Conservation (phyloP, 2,888 invertebrate species). For the Drosophila ezoana region DNA sequence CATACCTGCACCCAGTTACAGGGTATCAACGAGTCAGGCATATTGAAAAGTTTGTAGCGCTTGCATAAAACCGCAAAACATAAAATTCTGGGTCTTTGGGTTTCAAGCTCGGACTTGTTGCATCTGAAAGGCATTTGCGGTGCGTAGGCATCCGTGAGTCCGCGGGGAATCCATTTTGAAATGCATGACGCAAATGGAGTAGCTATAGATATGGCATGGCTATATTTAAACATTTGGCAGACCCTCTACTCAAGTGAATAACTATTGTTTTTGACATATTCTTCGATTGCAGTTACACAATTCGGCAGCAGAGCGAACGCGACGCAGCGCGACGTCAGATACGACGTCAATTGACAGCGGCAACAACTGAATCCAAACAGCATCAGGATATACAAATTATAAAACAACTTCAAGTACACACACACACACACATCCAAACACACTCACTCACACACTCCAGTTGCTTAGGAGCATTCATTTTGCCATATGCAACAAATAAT, state of each 20-base stretch:
- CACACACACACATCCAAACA: too few species aligned
- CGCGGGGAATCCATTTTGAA: constrained; percentile 20
- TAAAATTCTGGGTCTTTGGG: constrained; percentile 1
- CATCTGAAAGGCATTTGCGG: constrained; percentile 37
- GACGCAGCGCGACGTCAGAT: constrained; percentile 28
- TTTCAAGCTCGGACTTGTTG: constrained; percentile 48
- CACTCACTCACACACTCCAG: constrained; percentile 6
- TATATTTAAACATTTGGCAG: neutral
- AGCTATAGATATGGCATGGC: neutral
- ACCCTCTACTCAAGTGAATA: constrained; percentile 5
- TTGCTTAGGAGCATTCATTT: constrained; percentile 35
- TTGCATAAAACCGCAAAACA: constrained; percentile 9
- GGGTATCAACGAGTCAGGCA: neutral
- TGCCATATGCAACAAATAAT: constrained; percentile 40
- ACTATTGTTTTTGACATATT: constrained; percentile 26
- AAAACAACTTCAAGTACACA: constrained; percentile 34
- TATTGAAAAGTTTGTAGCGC: neutral
- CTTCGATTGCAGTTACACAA: constrained; percentile 71
- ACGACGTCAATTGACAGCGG: constrained; percentile 25
- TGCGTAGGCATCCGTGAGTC: constrained; percentile 11
- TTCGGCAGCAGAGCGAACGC: constrained; percentile 51
- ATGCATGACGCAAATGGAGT: constrained; percentile 41
- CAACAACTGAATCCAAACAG: constrained; percentile 4
- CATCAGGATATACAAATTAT: constrained; percentile 28
- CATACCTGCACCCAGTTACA: neutral